phyloP scores from a whole-genome alignment of 1,140 invertebrate species.

The Drosophila grimshawi region DNA sequence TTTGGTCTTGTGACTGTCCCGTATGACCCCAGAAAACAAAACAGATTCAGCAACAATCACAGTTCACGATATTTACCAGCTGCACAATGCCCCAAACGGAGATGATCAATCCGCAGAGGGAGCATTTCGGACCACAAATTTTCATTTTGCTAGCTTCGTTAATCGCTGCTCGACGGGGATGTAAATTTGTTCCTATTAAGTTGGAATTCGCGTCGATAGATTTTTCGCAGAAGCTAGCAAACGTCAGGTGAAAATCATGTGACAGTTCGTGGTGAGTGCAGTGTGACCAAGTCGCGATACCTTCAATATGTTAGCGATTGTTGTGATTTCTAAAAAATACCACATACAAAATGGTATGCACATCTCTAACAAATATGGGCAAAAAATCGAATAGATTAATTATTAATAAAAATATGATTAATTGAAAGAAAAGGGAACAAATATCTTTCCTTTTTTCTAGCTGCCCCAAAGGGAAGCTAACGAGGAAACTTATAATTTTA shows the following conservation, averaged over 20 bases:
- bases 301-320: not conserved
- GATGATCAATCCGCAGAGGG: constrained; percentile 94
- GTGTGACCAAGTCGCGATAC: constrained; percentile 38
- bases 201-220: constrained; percentile 47
- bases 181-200: constrained; percentile 39
- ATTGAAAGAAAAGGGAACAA: not conserved
- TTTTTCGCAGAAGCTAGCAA: constrained; percentile 65
- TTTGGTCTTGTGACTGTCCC: constrained; percentile 56
- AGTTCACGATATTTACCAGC: constrained; percentile 88
- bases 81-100: constrained; percentile 96
- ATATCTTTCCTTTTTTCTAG: not conserved
- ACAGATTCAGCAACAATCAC: constrained; percentile 18
- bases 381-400: not conserved
- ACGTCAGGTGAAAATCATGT: constrained; percentile 84
- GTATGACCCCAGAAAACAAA: constrained; percentile 37
- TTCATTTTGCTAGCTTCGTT: constrained; percentile 86
- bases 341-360: not conserved
- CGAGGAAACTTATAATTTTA: not conserved
- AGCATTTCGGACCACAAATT: constrained; percentile 95
- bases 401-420: not conserved
- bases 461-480: too few relatives aligned
- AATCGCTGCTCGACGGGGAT: constrained; percentile 27
- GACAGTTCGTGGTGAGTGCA: constrained; percentile 65
- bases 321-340: not conserved
- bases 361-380: not conserved